Evolutionary conservation across 2,113 vertebrate genomes (phyloP), one percentile per base, ranked within the genome.

Genomic region (Atlantisia rogersi): DNA sequence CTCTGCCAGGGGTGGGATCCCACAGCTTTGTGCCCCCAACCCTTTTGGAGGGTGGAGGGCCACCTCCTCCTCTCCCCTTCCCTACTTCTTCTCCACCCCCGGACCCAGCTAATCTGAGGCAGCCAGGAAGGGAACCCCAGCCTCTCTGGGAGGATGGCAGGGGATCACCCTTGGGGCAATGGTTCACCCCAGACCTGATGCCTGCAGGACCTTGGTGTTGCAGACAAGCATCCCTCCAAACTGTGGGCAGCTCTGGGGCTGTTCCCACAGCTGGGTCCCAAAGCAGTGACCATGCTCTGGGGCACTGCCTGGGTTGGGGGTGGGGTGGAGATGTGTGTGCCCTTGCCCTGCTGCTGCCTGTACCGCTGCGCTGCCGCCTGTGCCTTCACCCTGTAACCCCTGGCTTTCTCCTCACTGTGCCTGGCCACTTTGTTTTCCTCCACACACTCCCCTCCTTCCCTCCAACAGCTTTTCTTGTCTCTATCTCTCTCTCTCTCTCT

Each of bases 401-500:
- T 87, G 80, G 53, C 97, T 92, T 89, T 96, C 96, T 96, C 97
- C 92, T 96, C 3, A 25, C 87, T 12, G n/a, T 55, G 40, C 65
- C 84, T 24, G 48, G 94, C 93, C 86, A 96, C 97, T 95, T 62
- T 71, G 87, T 60, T 63, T 88, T 83, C 60, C 88, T 81, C 92
- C 98, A 46, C 16, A 39, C 35, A 12, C 44, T 6, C 17, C 44
- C 15, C 44, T 35, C 44, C 44, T 7, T 19, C 44, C 44, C 44
- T 46, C 44, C 97, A 97, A 95, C 96, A 94, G 76, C 82, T 84
- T 95, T 95, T 95, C 93, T 98, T 97, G 97, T 82, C 93, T 98
- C 95, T 97, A 11, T 96, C 95, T 97, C 97, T 96, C 96, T 69
- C 89, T 98, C 86, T 98, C 86, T 97, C 91, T 95, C 92, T 96